These are phyloP conservation scores for Kradibia gibbosae DNA, from an alignment of 1,140 invertebrate genomes.

Conservation along the genomic window DNA sequence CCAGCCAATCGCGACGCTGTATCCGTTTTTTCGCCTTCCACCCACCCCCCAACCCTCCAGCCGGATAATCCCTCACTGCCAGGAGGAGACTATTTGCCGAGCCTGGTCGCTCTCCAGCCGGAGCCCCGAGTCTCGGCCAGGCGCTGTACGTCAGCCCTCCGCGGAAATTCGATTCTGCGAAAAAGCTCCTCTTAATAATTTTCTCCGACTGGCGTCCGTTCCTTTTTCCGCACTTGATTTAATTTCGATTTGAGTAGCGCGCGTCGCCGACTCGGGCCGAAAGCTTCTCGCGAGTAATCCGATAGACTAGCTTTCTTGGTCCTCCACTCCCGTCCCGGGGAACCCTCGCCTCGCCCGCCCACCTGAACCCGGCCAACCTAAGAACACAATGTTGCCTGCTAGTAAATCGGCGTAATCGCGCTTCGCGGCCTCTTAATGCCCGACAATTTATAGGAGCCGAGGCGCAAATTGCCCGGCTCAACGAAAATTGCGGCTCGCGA, in stretches of 20 bases:
- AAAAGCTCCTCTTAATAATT: not conserved
- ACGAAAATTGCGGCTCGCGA: constrained; percentile 37
- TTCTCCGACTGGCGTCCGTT: not conserved
- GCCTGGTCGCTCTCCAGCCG: too few relatives aligned
- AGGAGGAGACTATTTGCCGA: too few relatives aligned
- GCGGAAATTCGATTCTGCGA: not conserved
- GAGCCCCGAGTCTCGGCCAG: too few relatives aligned
- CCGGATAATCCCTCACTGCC: too few relatives aligned
- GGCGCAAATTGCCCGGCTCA: not conserved
- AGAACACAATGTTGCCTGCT: not conserved
- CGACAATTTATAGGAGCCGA: not conserved
- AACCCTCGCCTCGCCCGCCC: too few relatives aligned
- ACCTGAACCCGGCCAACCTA: not conserved
- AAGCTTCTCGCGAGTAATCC: not conserved
- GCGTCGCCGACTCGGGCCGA: not conserved
- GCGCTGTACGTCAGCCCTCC: too few relatives aligned
- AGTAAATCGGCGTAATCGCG: not conserved
- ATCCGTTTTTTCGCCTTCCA: not conserved
- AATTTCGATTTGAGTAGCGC: not conserved
- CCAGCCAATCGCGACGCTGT: too few relatives aligned
- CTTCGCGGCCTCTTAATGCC: not conserved
- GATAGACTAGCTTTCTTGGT: too few relatives aligned
- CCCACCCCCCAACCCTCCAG: too few relatives aligned
- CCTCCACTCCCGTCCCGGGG: too few relatives aligned
- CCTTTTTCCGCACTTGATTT: not conserved